Conservation (phyloP, 2,888 invertebrate genomes). For the Leistus spinibarbis region DNA sequence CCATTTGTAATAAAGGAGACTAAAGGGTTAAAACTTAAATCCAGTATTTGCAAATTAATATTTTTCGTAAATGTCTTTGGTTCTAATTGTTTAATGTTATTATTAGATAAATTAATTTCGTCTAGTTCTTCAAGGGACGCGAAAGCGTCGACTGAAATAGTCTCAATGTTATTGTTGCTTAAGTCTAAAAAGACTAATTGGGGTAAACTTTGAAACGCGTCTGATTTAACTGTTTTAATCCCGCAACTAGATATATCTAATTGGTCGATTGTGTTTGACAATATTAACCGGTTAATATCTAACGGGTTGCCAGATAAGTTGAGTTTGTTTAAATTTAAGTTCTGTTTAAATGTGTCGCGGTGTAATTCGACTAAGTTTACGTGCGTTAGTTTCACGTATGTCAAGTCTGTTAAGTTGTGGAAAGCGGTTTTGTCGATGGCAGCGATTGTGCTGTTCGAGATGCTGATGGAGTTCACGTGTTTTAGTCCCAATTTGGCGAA, state of each 20-base stretch:
- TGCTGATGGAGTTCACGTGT: conserved; percentile 69
- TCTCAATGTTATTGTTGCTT: conserved; percentile 69
- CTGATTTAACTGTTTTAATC: conserved; percentile 67
- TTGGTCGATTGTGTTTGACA: conserved; percentile 60
- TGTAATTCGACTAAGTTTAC: conserved; percentile 70
- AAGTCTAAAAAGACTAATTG: conserved; percentile 72
- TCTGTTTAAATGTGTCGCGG: conserved; percentile 72
- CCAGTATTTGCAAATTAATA: conserved; percentile 68
- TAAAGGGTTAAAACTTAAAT: conserved; percentile 73
- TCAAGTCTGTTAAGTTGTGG: conserved; percentile 68
- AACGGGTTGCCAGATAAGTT: conserved; percentile 74
- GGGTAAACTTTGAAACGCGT: conserved; percentile 65
- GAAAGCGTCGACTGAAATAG: conserved; percentile 67
- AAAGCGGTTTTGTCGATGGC: conserved; percentile 73
- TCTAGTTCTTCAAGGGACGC: conserved; percentile 68
- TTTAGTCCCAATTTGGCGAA: conserved; percentile 69
- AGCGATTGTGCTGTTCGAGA: conserved; percentile 71
- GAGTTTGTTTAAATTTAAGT: conserved; percentile 68
- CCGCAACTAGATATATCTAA: conserved; percentile 74
- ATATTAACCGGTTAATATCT: conserved; percentile 58
- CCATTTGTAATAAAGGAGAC: conserved; percentile 64
- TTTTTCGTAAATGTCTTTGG: conserved; percentile 70
- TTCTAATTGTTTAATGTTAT: conserved; percentile 68
- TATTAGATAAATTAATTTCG: conserved; percentile 75
- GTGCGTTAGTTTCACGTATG: conserved; percentile 71